A percentile compares a stretch with the other conserved stretches of the same genome.
Conservation (phyloP, 2,797 vertebrate genomes). For the Graptemys geographica region DNA sequence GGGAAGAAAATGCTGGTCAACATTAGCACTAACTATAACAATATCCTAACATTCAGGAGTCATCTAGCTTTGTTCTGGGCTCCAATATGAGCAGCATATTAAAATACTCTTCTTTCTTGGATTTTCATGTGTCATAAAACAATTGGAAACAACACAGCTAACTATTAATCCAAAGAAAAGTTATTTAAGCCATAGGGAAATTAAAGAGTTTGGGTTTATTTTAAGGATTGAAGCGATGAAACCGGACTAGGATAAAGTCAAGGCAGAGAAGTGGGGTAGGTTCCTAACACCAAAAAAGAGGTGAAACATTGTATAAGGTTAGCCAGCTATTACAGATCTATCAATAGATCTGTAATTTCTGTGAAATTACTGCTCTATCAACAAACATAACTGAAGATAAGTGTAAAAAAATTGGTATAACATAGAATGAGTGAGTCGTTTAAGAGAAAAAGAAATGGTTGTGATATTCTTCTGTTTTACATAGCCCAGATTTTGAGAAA, state of each 20-base stretch:
- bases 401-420: not conserved
- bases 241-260: not conserved
- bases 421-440: not conserved
- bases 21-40: not conserved
- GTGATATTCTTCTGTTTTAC: not conserved
- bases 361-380: not conserved
- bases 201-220: not conserved
- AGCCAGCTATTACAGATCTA: not conserved
- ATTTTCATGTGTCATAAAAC: not conserved
- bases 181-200: not conserved
- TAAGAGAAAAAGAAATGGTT: not conserved
- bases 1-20: not conserved
- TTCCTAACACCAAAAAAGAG: not conserved
- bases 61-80: not conserved
- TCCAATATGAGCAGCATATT: not conserved
- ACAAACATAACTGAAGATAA: not conserved
- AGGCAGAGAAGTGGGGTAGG: not conserved
- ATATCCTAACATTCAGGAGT: not conserved
- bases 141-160: not conserved
- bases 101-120: not conserved
- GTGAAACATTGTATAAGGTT: not conserved
- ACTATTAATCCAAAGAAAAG: not conserved
- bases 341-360: too few species aligned
- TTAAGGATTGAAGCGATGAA: not conserved
- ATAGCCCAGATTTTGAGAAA: constrained; percentile 6